Evolutionary conservation across 2,888 invertebrate genomes (phyloP).

Genomic region (Sceliomorpha sp.): DNA sequence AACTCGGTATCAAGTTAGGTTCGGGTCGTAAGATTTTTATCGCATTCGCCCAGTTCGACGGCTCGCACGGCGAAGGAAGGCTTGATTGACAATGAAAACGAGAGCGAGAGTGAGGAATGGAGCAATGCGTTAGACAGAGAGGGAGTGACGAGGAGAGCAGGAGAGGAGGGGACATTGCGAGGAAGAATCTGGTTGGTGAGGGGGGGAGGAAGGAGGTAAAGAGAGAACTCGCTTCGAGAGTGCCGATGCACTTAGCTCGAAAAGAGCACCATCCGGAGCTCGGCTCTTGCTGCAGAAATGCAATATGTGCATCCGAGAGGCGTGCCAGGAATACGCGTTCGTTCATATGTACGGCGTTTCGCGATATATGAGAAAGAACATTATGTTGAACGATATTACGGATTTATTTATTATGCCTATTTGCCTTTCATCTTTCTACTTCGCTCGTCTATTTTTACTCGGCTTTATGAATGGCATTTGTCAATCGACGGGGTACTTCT

Average conservation of each 20-base stretch:
- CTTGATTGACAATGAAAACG: conserved; percentile 10
- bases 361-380: conserved; percentile 4
- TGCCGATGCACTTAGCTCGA: conserved; percentile 24
- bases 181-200: neutral
- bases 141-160: conserved; percentile 17
- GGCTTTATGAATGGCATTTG: neutral
- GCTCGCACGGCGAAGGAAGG: neutral
- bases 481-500: too few relatives aligned
- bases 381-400: conserved; percentile 8
- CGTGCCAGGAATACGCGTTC: conserved; percentile 21
- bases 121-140: conserved; percentile 6
- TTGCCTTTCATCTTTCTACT: neutral
- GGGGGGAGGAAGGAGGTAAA: conserved; percentile 6
- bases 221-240: conserved; percentile 6
- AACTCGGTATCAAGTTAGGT: conserved; percentile 6
- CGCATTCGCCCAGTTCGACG: neutral
- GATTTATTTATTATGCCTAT: conserved; percentile 14
- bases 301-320: conserved; percentile 28
- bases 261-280: conserved; percentile 6
- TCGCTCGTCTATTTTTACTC: neutral
- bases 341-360: neutral
- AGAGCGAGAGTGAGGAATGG: conserved; percentile 5
- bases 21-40: conserved; percentile 22
- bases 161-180: conserved; percentile 8
- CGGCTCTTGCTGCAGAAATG: conserved; percentile 24